Conservation (phyloP, 2,797 vertebrate genomes). For the Poecile montanus region DNA sequence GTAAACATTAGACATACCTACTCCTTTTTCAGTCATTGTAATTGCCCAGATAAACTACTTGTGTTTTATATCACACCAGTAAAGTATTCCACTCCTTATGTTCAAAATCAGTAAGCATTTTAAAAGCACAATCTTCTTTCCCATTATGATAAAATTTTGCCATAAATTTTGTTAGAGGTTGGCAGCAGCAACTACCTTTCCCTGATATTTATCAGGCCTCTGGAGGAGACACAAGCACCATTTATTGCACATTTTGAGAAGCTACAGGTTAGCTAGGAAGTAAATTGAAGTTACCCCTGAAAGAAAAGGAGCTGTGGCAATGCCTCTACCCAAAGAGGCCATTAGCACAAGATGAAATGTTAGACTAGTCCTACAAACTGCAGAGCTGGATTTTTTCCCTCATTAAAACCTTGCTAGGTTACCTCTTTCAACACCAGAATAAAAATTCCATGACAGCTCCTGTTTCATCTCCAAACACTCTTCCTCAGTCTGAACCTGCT, state of each 20-base stretch:
- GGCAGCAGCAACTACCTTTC: neutral
- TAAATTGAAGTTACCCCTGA: neutral
- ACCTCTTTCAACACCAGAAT: neutral
- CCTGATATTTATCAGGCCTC: neutral
- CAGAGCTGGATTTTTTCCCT: neutral
- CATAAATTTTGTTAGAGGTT: neutral
- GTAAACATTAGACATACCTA: neutral
- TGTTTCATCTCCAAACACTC: neutral
- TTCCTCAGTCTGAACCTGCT: neutral
- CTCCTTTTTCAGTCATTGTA: neutral
- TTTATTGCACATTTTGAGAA: neutral
- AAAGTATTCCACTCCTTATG: neutral
- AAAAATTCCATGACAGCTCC: neutral
- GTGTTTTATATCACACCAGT: neutral
- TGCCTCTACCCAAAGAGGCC: neutral
- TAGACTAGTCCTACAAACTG: neutral
- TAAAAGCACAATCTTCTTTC: neutral
- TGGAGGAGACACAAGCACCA: neutral
- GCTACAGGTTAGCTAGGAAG: neutral
- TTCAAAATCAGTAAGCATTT: neutral
- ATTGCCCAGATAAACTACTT: neutral
- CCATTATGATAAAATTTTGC: neutral
- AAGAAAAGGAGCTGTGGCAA: neutral
- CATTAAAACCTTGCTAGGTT: neutral
- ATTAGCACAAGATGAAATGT: neutral